phyloP scores from a whole-genome alignment of 2,113 vertebrate genomes.

The Synchiropus splendidus region DNA sequence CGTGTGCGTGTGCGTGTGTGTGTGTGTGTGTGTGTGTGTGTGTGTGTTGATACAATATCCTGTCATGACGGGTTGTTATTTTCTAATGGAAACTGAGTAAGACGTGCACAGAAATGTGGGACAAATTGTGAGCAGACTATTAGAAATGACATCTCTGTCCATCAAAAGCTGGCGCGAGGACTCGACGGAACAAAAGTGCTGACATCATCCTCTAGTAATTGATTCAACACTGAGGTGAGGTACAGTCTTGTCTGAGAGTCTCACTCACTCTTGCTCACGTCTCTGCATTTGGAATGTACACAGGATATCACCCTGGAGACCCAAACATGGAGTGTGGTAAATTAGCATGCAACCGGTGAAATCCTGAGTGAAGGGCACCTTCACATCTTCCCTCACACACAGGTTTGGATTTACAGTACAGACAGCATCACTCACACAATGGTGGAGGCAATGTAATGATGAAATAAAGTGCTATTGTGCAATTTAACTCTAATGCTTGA shows the following conservation, averaged over 20 bases:
- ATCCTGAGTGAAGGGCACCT: conserved; percentile 51
- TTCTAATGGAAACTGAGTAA: too few relatives aligned
- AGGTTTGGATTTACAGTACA: too few relatives aligned
- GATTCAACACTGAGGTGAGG: too few relatives aligned
- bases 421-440: too few relatives aligned
- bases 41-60: not conserved
- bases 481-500: too few relatives aligned
- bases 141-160: not conserved
- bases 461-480: too few relatives aligned
- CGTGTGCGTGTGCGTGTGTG: not conserved
- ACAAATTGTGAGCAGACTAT: not conserved
- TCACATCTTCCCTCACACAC: conserved; percentile 14
- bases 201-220: conserved; percentile 70
- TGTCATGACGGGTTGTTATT: too few relatives aligned
- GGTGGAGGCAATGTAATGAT: too few relatives aligned
- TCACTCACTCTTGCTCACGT: not conserved
- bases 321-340: conserved; percentile 2
- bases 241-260: conserved; percentile 44
- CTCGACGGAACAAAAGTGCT: conserved; percentile 49
- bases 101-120: too few relatives aligned
- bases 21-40: not conserved
- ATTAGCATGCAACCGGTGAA: conserved; percentile 35
- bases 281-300: not conserved
- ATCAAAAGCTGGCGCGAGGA: conserved; percentile 20
- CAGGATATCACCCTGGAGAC: conserved; percentile 2